Conservation (phyloP, 2,888 invertebrate species). For the Mylabris sibirica region DNA sequence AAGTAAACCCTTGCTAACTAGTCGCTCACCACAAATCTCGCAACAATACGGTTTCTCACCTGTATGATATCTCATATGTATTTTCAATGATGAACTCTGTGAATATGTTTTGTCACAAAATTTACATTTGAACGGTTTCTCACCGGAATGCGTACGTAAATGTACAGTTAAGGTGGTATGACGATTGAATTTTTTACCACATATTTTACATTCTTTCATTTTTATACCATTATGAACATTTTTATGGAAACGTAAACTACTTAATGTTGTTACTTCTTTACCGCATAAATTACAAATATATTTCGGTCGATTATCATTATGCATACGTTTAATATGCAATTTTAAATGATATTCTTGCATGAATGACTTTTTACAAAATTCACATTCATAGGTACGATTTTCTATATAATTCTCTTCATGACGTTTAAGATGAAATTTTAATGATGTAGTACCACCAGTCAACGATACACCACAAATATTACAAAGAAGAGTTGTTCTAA, state of each 20-base stretch:
- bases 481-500: not conserved
- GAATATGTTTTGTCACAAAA: slow-evolving; percentile 64
- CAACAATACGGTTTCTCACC: slow-evolving; percentile 63
- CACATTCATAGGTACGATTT: slow-evolving; percentile 6
- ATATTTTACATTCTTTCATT: slow-evolving; percentile 55
- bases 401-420: not conserved
- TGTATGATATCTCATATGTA: slow-evolving; percentile 55
- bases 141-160: slow-evolving; percentile 56
- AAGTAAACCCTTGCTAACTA: slow-evolving; percentile 14
- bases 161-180: not conserved
- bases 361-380: slow-evolving; percentile 15
- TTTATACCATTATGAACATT: slow-evolving; percentile 52
- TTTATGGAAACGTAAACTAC: slow-evolving; percentile 51
- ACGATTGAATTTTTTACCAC: slow-evolving; percentile 44
- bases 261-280: slow-evolving; percentile 12
- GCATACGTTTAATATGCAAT: not conserved
- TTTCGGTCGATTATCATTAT: not conserved
- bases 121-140: slow-evolving; percentile 40
- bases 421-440: not conserved
- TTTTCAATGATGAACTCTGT: slow-evolving; percentile 63
- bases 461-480: not conserved
- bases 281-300: slow-evolving; percentile 15
- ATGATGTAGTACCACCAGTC: slow-evolving; percentile 19
- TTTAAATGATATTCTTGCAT: slow-evolving; percentile 4
- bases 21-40: slow-evolving; percentile 39